Base-by-base conservation (phyloP, 2,113 vertebrate species). In the Bubo bubo region DNA sequence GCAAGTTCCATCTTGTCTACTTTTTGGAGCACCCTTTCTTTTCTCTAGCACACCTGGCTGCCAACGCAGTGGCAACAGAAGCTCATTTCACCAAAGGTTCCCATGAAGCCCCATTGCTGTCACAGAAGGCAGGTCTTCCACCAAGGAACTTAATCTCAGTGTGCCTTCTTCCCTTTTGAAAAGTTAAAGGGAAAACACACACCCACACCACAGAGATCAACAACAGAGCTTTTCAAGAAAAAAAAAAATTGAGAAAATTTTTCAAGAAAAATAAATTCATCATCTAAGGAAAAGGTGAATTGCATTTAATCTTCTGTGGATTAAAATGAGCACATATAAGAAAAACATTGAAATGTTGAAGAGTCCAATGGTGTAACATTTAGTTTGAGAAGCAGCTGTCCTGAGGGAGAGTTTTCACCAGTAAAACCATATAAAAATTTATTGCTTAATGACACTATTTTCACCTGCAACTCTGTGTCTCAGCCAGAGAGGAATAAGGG, bases 41-140 rank as follows among this genome's bases (percentile, higher is more conserved):
- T 86, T 34, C 23, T 64, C 16, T 70, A 58, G 23, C 27, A 56
- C 14, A 6, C 26, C 41, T 62, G 16, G 18, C 14, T 88, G 47
- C 32, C 39, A 26, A 21, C 2, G 1, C 0, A 1, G 27, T 3
- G 4, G 34, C 6, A 6, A 3, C 9, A 41, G 23, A 32, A 70
- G 2, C 12, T 72, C 2, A 1, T 41, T 56, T 14, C 49, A 28
- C 28, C 68, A 15, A 60, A 88, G 21, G 5, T 20, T 79, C 14
- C 47, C 21, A 7, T 35, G 62, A 75, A 88, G 30, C 2, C 9
- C 58, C 37, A 43, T 21, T 64, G 9, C 30, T 45, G 14, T 45
- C 47, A 83, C 43, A 74, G 26, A 62, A 52, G 19, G 9, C 9
- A 71, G 1, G 4, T 85, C 41, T 56, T 82, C 64, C 62, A 55